Evolutionary conservation across 1,140 invertebrate genomes (phyloP).

Genomic region (Drosophila sucinea): DNA sequence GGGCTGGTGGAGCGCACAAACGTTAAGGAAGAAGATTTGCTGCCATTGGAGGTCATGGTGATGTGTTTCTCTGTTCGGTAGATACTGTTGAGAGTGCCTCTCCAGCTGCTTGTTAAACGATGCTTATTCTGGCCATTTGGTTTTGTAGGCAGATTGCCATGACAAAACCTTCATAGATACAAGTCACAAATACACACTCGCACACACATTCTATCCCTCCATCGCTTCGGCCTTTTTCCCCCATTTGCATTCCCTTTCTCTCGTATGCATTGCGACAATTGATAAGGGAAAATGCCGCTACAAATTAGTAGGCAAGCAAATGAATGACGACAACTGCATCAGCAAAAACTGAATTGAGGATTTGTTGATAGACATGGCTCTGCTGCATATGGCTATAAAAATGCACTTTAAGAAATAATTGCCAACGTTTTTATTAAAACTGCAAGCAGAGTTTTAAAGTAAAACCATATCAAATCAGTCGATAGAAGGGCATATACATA

Average conservation of each 20-base stretch:
- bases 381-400: background rate
- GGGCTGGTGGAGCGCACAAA: slow-evolving; percentile 20
- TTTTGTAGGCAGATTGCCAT: slow-evolving; percentile 40
- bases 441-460: no score
- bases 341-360: slow-evolving; percentile 13
- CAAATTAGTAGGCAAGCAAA: slow-evolving; percentile 59
- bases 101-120: slow-evolving; percentile 23
- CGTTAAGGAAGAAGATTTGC: slow-evolving; percentile 36
- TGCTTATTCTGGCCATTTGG: slow-evolving; percentile 23
- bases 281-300: slow-evolving; percentile 72
- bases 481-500: no score
- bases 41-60: slow-evolving; percentile 28
- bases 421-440: no score
- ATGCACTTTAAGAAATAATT: background rate
- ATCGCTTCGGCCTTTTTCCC: background rate
- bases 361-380: slow-evolving; percentile 7
- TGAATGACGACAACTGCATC: slow-evolving; percentile 15
- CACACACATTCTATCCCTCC: background rate
- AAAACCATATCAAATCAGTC: no score
- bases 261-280: slow-evolving; percentile 72
- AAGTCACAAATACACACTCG: slow-evolving; percentile 29
- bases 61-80: slow-evolving; percentile 37
- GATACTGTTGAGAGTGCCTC: slow-evolving; percentile 29
- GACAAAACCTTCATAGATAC: slow-evolving; percentile 28
- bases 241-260: slow-evolving; percentile 25